Conservation (phyloP, 2,888 invertebrate species). For the Copidosoma aretas region DNA sequence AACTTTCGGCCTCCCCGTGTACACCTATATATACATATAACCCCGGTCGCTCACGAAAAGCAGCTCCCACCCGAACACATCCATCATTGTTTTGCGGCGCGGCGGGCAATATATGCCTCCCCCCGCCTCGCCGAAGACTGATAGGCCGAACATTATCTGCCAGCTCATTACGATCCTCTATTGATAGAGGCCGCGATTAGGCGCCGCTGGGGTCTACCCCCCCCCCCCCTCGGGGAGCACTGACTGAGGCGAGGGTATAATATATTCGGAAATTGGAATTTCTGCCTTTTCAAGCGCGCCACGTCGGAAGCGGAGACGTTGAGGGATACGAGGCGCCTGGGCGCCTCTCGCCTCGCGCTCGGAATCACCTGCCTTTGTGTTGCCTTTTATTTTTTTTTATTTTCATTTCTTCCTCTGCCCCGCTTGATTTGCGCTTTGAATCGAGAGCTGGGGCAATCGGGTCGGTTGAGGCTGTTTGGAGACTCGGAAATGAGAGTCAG, state of each 20-base stretch:
- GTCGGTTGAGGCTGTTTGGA: constrained; percentile 34
- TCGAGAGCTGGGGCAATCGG: no score
- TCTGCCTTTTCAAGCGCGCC: constrained; percentile 52
- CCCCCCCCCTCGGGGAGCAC: background rate
- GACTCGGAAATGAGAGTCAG: constrained; percentile 33
- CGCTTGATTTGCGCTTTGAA: background rate
- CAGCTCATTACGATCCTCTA: constrained; percentile 62
- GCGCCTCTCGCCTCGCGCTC: background rate
- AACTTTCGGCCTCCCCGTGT: background rate
- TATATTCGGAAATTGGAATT: constrained; percentile 60
- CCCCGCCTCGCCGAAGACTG: constrained; percentile 51
- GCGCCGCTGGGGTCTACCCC: constrained; percentile 25
- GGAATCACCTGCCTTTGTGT: background rate
- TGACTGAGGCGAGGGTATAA: background rate
- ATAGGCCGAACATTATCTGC: constrained; percentile 60
- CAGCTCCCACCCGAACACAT: constrained; percentile 45
- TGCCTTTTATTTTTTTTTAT: background rate
- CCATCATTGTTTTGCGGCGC: constrained; percentile 59
- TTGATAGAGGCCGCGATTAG: constrained; percentile 60
- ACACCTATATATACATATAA: background rate
- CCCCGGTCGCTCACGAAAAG: no score
- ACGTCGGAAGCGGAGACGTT: constrained; percentile 51
- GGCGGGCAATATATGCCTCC: no score
- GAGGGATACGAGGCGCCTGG: constrained; percentile 43
- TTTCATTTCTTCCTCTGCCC: background rate